Evolutionary conservation across 2,113 vertebrate species (phyloP).

Genomic region (Phrynocephalus versicolor): DNA sequence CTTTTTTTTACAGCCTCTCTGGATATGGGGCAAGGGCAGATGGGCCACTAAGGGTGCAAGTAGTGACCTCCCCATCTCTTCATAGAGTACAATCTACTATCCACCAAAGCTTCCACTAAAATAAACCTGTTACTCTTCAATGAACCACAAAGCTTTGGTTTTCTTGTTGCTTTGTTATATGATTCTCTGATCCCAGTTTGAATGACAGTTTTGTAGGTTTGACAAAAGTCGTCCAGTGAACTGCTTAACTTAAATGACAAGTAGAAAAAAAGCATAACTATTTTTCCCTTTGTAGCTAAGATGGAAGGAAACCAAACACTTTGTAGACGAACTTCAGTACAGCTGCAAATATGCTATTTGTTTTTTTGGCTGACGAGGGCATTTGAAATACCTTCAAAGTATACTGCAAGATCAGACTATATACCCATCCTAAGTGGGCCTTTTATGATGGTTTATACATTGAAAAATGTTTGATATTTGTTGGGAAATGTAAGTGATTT

Average conservation of each 20-base stretch:
- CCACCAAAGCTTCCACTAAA: too few species aligned
- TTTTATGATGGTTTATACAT: slow-evolving; percentile 41
- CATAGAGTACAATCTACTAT: too few species aligned
- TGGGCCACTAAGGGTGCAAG: too few species aligned
- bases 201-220: neutral
- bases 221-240: neutral
- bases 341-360: neutral
- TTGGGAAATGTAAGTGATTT: slow-evolving; percentile 42
- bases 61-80: too few species aligned
- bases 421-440: slow-evolving; percentile 8
- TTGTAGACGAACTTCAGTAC: neutral
- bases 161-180: neutral
- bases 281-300: neutral
- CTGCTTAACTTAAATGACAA: neutral
- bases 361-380: slow-evolving; percentile 22
- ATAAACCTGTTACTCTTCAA: neutral
- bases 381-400: slow-evolving; percentile 38
- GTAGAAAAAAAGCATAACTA: neutral
- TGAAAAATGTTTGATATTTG: slow-evolving; percentile 32
- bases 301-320: neutral
- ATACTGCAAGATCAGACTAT: slow-evolving; percentile 24
- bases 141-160: neutral
- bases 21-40: too few species aligned
- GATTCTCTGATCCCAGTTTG: neutral
- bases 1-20: too few species aligned